Evolutionary conservation across 2,797 vertebrate species (phyloP).

Genomic region (Typhlichthys eigenmanni): DNA sequence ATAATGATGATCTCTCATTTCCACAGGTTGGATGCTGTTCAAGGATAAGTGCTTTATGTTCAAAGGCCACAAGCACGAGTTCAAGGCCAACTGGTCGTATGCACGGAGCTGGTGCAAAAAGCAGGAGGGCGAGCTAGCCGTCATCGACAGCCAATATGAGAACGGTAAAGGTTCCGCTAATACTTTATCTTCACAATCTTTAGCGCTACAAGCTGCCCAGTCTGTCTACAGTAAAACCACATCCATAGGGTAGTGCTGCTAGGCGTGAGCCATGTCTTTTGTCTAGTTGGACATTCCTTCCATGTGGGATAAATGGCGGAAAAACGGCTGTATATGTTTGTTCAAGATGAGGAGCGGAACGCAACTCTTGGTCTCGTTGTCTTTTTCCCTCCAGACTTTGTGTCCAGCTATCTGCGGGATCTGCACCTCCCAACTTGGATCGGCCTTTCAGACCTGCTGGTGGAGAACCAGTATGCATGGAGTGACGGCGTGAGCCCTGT

Average conservation of each 20-base stretch:
- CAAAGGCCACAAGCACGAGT: slow-evolving; percentile 67
- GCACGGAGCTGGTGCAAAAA: slow-evolving; percentile 71
- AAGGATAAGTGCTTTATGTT: slow-evolving; percentile 79
- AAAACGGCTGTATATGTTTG: too few relatives aligned
- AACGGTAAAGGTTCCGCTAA: slow-evolving; percentile 63
- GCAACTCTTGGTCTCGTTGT: background rate
- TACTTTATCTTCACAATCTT: too few relatives aligned
- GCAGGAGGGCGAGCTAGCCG: slow-evolving; percentile 66
- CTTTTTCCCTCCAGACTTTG: slow-evolving; percentile 69
- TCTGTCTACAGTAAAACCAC: too few relatives aligned
- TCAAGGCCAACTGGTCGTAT: slow-evolving; percentile 66
- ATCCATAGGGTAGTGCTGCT: too few relatives aligned
- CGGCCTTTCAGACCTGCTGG: slow-evolving; percentile 70
- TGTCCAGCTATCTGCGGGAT: slow-evolving; percentile 78
- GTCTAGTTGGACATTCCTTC: too few relatives aligned
- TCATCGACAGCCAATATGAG: slow-evolving; percentile 78
- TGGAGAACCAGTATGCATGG: slow-evolving; percentile 78
- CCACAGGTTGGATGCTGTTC: slow-evolving; percentile 77
- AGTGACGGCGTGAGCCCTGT: slow-evolving; percentile 77
- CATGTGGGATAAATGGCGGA: too few relatives aligned
- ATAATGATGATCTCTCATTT: background rate
- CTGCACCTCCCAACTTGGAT: slow-evolving; percentile 73
- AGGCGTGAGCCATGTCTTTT: too few relatives aligned
- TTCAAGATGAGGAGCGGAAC: too few relatives aligned
- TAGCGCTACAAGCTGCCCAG: too few relatives aligned